phyloP scores from a whole-genome alignment of 2,113 vertebrate genomes.

The Syngnathus typhle region DNA sequence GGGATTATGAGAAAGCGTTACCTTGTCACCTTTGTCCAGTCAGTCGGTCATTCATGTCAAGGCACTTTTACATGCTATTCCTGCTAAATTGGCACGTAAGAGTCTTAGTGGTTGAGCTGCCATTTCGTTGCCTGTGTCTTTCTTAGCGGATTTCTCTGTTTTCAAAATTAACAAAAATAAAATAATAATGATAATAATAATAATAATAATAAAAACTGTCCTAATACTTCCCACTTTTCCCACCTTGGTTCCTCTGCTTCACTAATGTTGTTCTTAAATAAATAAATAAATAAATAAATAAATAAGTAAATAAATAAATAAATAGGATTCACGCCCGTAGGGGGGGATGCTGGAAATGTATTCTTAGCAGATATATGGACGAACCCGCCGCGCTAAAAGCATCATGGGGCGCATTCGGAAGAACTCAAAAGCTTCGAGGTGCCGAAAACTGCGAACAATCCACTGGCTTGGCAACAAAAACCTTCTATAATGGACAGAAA shows the following conservation, averaged over 20 bases:
- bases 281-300: not conserved
- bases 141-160: too few relatives aligned
- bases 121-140: too few relatives aligned
- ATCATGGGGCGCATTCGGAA: slow-evolving; percentile 27
- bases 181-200: too few relatives aligned
- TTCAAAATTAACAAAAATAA: too few relatives aligned
- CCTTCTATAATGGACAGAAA: not conserved
- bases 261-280: not conserved
- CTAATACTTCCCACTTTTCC: not conserved
- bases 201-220: not conserved
- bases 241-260: not conserved
- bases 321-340: not conserved
- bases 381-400: slow-evolving; percentile 5
- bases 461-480: not conserved
- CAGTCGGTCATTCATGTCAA: not conserved
- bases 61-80: not conserved
- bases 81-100: too few relatives aligned
- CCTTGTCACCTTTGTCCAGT: not conserved
- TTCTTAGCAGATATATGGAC: not conserved
- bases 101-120: too few relatives aligned
- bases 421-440: slow-evolving; percentile 16
- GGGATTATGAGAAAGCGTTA: not conserved
- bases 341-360: not conserved
- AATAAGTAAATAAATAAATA: not conserved
- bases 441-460: slow-evolving; percentile 18